Percentiles rank a stretch among this genome's conserved stretches.
Conservation (phyloP, 2,797 vertebrate genomes). For the Sebastes umbrosus region DNA sequence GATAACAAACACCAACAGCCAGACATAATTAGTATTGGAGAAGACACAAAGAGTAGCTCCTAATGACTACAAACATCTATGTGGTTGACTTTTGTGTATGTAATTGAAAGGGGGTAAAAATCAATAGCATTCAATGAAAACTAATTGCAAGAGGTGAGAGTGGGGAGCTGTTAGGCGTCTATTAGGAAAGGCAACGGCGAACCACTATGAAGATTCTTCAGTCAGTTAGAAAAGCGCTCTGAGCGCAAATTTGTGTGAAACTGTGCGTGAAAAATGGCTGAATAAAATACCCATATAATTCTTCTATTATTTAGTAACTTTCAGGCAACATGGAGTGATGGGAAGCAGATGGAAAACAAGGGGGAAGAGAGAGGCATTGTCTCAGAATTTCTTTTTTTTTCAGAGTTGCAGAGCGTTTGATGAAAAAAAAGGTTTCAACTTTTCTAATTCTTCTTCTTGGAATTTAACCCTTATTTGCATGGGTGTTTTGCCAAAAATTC, state of each 20-base stretch:
- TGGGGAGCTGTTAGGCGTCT: slow-evolving; percentile 64
- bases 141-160: slow-evolving; percentile 78
- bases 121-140: slow-evolving; percentile 86
- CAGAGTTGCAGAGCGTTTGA: background rate
- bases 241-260: slow-evolving; percentile 82
- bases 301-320: slow-evolving; percentile 84
- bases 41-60: slow-evolving; percentile 82
- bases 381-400: background rate
- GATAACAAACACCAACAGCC: slow-evolving; percentile 74
- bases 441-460: background rate
- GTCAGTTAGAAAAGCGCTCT: slow-evolving; percentile 75
- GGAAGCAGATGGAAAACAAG: slow-evolving; percentile 59
- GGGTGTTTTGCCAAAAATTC: background rate
- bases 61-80: slow-evolving; percentile 85
- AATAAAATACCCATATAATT: slow-evolving; percentile 78
- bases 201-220: slow-evolving; percentile 67
- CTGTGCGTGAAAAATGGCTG: slow-evolving; percentile 81
- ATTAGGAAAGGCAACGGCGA: slow-evolving; percentile 61
- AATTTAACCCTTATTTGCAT: background rate
- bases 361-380: slow-evolving; percentile 27
- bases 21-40: slow-evolving; percentile 85
- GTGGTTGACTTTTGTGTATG: slow-evolving; percentile 80
- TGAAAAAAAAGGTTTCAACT: background rate
- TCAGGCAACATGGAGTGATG: slow-evolving; percentile 58
- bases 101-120: slow-evolving; percentile 80